Evolutionary conservation across 2,888 invertebrate species (phyloP), one percentile per base, ranked within the genome.

Genomic region (Lomographa bimaculata): DNA sequence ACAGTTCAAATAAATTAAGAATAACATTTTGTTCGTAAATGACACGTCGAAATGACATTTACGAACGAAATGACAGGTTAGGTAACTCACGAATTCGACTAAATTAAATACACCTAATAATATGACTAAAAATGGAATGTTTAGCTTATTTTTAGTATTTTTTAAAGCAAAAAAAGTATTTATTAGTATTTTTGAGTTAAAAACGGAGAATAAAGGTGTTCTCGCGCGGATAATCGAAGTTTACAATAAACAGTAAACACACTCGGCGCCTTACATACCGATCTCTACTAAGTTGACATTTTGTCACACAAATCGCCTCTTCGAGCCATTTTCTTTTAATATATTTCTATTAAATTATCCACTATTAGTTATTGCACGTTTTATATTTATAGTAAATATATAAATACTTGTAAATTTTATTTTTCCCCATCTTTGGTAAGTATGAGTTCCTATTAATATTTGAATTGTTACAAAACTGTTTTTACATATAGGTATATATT

Each of bases 281-380:
- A 50, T 49, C 50, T 35, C 46, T 48, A 44, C 51, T 46, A 48
- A 46, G 54, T 16, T 54, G 64, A 63, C 70, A 58, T 56, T 57
- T 64, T 68, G 30, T 32, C 35, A 19, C 36, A 11, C 68, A 64
- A 66, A 41, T 27, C 75, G 72, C 69, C 81, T 80, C 81, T 80
- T 72, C 80, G 79, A 83, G 80, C 79, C 79, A 82, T 79, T 65
- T 56, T 77, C 54, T 62, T 72, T 80, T 80, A 82, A 80, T 85
- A 82, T 82, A 80, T 83, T 84, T 84, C 82, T 71, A 79, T 79
- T 85, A 84, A 83, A 83, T 89, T 87, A 87, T 79, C 73, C 81
- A 67, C 87, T 89, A 89, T 89, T 82, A 86, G 76, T 89, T 90
- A 90, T 89, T 90, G 90, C 89, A 90, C 90, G 79, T 85, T 89